phyloP scores from a whole-genome alignment of 2,113 vertebrate species.

The Chitala chitala region DNA sequence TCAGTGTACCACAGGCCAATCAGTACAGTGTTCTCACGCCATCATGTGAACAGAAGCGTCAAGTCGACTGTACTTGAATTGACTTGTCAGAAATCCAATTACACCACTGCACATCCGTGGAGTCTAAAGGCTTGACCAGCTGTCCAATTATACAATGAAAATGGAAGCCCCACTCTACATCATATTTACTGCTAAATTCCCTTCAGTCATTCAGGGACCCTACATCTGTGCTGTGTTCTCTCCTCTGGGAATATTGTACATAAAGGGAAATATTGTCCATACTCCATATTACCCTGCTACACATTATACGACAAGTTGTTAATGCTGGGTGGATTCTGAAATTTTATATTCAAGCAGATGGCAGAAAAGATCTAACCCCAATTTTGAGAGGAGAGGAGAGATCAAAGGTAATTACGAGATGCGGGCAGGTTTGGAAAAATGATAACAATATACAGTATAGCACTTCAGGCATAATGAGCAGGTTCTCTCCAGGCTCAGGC shows the following conservation, averaged over 20 bases:
- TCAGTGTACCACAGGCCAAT: background rate
- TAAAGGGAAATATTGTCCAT: background rate
- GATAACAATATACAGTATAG: background rate
- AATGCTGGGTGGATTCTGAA: background rate
- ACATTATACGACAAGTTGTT: background rate
- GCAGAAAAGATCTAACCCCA: background rate
- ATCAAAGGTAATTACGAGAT: slow-evolving; percentile 4
- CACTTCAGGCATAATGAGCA: background rate
- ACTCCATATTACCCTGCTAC: background rate
- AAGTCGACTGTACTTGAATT: background rate
- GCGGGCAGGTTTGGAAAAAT: background rate
- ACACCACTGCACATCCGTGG: background rate
- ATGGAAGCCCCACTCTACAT: background rate
- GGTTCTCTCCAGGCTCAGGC: background rate
- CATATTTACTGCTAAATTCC: background rate
- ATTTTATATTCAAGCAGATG: background rate
- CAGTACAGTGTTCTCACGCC: background rate
- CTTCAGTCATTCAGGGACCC: background rate
- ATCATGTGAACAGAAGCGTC: background rate
- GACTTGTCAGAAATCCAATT: background rate
- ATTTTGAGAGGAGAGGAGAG: background rate
- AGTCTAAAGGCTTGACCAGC: background rate
- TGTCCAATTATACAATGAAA: background rate
- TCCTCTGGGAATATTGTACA: background rate
- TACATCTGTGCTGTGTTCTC: background rate